Base-by-base conservation (phyloP, 2,113 vertebrate species). In the Probosciger aterrimus region DNA sequence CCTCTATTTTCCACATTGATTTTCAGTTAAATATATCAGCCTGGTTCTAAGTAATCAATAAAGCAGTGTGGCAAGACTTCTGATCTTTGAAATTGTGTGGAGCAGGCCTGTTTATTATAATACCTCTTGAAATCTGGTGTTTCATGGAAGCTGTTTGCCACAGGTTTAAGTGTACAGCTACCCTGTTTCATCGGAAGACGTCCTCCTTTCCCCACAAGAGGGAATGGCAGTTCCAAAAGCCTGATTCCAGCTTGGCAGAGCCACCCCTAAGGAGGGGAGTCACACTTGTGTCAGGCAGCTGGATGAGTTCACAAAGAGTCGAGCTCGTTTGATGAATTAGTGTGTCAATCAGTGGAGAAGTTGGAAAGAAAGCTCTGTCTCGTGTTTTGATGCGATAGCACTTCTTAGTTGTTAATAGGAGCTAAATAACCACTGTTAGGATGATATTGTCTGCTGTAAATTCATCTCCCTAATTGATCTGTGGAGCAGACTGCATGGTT, bases 11-110 rank as follows among this genome's bases (percentile, higher is more conserved):
- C 79, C 39, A 27, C 27, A 90, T 92, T 78, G 95, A 93, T 96
- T 95, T 91, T 96, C 80, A 30, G 76, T 95, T 95, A 90, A 90
- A 62, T 86, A 49, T 95, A 55, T 82, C 76, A 81, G 63, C 46
- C 86, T 89, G 43, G 25, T 71, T 95, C 82, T 75, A 90, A 93
- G 80, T 73, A 93, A 95, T 95, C 95, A 90, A 96, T 95, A 94
- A 73, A 69, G 49, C 57, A 74, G 14, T 2, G 4, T 86, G 68
- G 59, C 70, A 84, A 55, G 70, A 64, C 50, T 94, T 78, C 82
- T 89, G 53, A 64, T 86, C 67, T 88, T 91, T 80, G 59, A 82
- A 93, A 73, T 4, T 57, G 22, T 44, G 37, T 52, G 46, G 52
- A 10, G 5, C 62, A 73, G 65, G 19, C 10, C 52, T 57, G 69